These are phyloP conservation scores for Ammodytes marinus DNA, from an alignment of 2,113 vertebrate species.

Conservation along the genomic window DNA sequence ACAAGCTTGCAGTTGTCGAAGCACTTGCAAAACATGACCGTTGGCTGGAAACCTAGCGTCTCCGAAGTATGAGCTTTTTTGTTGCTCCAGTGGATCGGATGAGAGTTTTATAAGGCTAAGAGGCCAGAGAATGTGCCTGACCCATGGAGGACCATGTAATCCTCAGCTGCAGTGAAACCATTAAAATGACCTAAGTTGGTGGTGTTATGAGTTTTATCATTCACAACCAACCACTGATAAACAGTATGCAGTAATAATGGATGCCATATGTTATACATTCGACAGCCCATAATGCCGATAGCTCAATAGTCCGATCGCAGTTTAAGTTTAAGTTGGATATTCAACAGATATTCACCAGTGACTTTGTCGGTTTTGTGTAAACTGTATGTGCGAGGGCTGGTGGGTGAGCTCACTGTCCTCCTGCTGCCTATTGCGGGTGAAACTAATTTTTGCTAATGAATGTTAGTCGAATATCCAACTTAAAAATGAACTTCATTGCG, in stretches of 20 bases:
- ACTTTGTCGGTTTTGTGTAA: too few relatives aligned
- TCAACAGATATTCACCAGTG: too few relatives aligned
- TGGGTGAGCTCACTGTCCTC: too few relatives aligned
- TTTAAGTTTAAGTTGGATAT: too few relatives aligned
- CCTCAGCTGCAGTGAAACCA: constrained; percentile 45
- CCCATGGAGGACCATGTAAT: constrained; percentile 29
- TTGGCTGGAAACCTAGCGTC: neutral
- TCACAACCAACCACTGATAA: constrained; percentile 8
- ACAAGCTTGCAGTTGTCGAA: neutral
- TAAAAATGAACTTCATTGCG: too few relatives aligned
- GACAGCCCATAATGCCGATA: too few relatives aligned
- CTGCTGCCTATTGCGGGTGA: too few relatives aligned
- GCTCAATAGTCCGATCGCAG: too few relatives aligned
- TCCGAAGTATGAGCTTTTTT: constrained; percentile 21
- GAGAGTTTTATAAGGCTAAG: constrained; percentile 15
- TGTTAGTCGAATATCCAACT: too few relatives aligned
- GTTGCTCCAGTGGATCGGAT: constrained; percentile 8
- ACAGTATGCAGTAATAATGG: constrained; percentile 7
- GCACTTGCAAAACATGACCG: neutral
- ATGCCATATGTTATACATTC: too few relatives aligned
- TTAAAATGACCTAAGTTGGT: constrained; percentile 34
- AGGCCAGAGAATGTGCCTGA: constrained; percentile 24
- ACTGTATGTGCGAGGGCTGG: too few relatives aligned
- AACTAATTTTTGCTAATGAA: too few relatives aligned
- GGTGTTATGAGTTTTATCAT: constrained; percentile 31